phyloP scores from a whole-genome alignment of 2,888 invertebrate genomes.

The Dione juno region DNA sequence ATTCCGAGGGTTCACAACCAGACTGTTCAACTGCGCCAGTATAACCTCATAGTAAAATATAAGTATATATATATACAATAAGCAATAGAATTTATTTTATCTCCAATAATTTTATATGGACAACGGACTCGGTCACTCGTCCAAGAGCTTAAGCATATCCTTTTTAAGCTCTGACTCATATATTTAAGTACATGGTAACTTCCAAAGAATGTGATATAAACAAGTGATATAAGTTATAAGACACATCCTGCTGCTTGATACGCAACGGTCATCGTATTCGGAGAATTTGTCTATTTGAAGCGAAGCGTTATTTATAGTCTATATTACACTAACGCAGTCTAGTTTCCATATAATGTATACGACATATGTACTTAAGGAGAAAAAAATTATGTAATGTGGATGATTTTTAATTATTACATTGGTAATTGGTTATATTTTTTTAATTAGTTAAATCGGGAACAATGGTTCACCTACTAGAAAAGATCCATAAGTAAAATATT shows the following conservation, averaged over 20 bases:
- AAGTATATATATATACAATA: neutral
- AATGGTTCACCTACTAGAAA: too few relatives aligned
- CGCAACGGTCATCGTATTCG: conserved; percentile 27
- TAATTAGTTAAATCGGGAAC: too few relatives aligned
- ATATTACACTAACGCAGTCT: neutral
- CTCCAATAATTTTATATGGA: conserved; percentile 53
- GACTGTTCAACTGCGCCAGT: too few relatives aligned
- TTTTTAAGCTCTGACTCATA: conserved; percentile 59
- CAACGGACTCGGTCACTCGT: conserved; percentile 69
- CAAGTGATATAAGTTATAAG: conserved; percentile 22
- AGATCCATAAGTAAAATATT: too few relatives aligned
- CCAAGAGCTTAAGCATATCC: conserved; percentile 61
- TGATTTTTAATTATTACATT: too few relatives aligned
- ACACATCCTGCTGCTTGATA: conserved; percentile 28
- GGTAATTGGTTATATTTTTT: too few relatives aligned
- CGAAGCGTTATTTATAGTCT: conserved; percentile 6
- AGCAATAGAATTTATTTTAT: neutral
- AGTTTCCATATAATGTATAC: neutral
- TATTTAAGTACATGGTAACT: conserved; percentile 31
- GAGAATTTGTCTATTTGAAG: conserved; percentile 28
- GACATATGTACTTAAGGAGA: too few relatives aligned
- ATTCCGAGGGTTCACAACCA: too few relatives aligned
- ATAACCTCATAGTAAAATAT: too few relatives aligned
- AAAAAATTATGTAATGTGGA: too few relatives aligned
- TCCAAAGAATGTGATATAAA: conserved; percentile 36